These are phyloP conservation scores for Heterotis niloticus DNA, from an alignment of 2,113 vertebrate genomes.

Conservation along the genomic window DNA sequence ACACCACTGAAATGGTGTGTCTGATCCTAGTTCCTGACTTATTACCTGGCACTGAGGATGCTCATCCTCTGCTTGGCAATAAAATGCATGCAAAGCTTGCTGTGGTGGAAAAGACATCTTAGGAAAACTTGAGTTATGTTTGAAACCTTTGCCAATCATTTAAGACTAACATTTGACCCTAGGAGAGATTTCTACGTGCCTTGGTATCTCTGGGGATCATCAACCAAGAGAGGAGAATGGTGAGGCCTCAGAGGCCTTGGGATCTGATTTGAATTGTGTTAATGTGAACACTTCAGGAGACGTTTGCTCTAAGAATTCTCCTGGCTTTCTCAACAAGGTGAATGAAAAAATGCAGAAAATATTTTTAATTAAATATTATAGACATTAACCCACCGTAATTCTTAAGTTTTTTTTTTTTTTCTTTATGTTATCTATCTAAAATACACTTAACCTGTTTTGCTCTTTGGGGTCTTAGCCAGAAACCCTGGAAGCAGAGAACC, in stretches of 20 bases:
- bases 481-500: background rate
- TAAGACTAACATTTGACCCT: constrained; percentile 28
- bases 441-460: constrained; percentile 3
- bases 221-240: constrained; percentile 48
- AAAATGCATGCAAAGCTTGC: too few relatives aligned
- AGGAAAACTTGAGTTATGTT: too few relatives aligned
- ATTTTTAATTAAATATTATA: background rate
- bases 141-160: background rate
- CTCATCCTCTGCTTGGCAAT: background rate
- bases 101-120: too few relatives aligned
- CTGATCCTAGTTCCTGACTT: background rate
- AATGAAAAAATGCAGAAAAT: background rate
- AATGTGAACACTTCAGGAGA: background rate
- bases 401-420: background rate
- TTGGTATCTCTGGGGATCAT: background rate
- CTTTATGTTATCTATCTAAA: background rate
- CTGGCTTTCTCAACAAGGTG: background rate
- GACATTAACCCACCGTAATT: background rate
- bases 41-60: background rate
- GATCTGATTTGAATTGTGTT: constrained; percentile 27
- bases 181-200: constrained; percentile 36
- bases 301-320: background rate
- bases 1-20: too few relatives aligned
- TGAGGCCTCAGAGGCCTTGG: constrained; percentile 27
- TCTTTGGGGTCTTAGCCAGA: background rate